These are phyloP conservation scores for Tenebrosternarchus preto DNA, from an alignment of 2,113 vertebrate species.

Conservation along the genomic window DNA sequence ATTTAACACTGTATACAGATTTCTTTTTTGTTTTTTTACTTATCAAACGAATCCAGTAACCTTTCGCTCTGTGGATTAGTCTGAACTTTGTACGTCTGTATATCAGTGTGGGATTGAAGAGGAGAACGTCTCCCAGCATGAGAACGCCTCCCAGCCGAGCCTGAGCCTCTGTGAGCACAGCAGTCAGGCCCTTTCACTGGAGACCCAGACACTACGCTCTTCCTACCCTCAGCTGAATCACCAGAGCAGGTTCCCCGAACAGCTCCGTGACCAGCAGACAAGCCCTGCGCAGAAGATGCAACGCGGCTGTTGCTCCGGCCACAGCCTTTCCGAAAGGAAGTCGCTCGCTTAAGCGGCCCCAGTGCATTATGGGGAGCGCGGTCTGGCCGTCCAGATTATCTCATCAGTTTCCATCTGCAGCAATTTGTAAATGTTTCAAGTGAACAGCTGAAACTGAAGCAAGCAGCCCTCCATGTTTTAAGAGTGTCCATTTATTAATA, in stretches of 20 bases:
- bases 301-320: too few species aligned
- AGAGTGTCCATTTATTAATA: slow-evolving; percentile 17
- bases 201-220: neutral
- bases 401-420: neutral
- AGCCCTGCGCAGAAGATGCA: too few species aligned
- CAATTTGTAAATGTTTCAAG: slow-evolving; percentile 12
- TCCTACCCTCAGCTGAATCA: slow-evolving; percentile 17
- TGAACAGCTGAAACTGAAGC: slow-evolving; percentile 23
- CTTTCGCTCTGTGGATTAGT: too few species aligned
- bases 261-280: neutral
- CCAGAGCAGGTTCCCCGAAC: neutral
- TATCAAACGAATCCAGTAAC: too few species aligned
- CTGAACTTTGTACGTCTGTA: neutral
- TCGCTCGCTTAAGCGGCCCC: neutral
- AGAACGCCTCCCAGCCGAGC: neutral
- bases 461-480: neutral
- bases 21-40: neutral
- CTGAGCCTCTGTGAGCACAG: too few species aligned
- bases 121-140: neutral
- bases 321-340: too few species aligned
- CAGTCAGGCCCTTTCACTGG: too few species aligned
- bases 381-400: neutral
- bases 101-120: neutral
- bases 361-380: neutral
- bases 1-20: neutral